A percentile compares a stretch with the other conserved stretches of the same genome.
Conservation (phyloP, 2,113 vertebrate species). For the Puntigrus tetrazona region DNA sequence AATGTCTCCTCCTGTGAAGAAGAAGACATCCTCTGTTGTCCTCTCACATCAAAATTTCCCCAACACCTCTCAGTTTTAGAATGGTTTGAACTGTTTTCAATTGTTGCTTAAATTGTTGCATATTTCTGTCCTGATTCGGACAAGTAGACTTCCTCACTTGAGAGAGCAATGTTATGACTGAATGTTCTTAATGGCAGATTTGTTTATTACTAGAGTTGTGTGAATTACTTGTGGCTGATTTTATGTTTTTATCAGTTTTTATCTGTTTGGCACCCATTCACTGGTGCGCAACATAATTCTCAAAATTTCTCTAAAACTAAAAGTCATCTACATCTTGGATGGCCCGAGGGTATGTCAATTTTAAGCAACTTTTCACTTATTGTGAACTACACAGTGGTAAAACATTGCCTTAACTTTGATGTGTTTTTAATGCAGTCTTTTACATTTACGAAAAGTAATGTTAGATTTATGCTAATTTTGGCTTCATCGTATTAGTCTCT, state of each 20-base stretch:
- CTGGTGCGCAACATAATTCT: too few species aligned
- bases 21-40: too few species aligned
- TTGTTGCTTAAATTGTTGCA: background rate
- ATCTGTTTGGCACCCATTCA: background rate
- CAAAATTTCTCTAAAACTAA: background rate
- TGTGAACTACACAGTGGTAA: background rate
- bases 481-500: background rate
- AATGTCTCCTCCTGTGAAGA: too few species aligned
- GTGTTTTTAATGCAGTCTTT: background rate
- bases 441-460: background rate
- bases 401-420: background rate
- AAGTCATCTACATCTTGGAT: background rate
- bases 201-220: background rate
- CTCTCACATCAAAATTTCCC: too few species aligned
- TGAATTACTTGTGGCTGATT: background rate
- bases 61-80: too few species aligned
- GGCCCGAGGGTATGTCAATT: background rate
- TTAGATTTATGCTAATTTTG: background rate
- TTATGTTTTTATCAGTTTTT: background rate
- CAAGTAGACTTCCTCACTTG: too few species aligned
- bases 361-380: background rate
- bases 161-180: too few species aligned
- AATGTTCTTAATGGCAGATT: too few species aligned
- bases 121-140: background rate
- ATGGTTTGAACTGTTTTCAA: too few species aligned